These are phyloP conservation scores for Bombus impatiens DNA, from an alignment of 1,140 invertebrate genomes.

Conservation along the genomic window DNA sequence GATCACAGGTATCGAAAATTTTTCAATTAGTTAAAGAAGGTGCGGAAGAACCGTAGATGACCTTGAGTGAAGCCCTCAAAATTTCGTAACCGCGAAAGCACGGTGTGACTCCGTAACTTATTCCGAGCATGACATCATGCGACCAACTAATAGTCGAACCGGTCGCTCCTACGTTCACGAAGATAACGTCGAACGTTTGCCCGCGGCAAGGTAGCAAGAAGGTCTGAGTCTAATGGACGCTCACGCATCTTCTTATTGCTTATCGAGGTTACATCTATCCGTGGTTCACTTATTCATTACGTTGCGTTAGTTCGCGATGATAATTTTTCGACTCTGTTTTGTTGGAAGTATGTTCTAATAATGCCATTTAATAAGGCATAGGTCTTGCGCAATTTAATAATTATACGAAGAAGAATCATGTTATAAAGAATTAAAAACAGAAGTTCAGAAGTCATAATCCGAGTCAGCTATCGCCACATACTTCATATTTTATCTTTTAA, in stretches of 20 bases:
- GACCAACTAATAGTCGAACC: constrained; percentile 71
- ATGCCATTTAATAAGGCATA: not conserved
- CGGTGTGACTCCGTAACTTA: constrained; percentile 67
- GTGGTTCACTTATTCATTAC: constrained; percentile 6
- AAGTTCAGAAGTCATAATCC: too few relatives aligned
- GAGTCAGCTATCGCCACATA: too few relatives aligned
- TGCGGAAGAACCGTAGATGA: constrained; percentile 35
- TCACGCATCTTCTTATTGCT: constrained; percentile 37
- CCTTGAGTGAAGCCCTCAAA: constrained; percentile 64
- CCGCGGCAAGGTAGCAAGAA: constrained; percentile 75
- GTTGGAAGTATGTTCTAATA: not conserved
- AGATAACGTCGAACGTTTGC: constrained; percentile 59
- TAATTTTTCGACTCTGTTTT: not conserved
- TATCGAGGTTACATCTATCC: not conserved
- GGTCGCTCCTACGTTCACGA: constrained; percentile 54
- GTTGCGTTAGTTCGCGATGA: not conserved
- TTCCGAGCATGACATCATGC: constrained; percentile 75
- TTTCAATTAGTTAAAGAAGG: not conserved
- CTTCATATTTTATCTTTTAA: too few relatives aligned
- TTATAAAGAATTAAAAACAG: too few relatives aligned
- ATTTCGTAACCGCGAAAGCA: constrained; percentile 73
- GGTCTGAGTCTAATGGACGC: constrained; percentile 48
- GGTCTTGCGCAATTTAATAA: not conserved
- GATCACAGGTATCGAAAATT: not conserved
- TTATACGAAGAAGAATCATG: too few relatives aligned